Conservation (phyloP, 2,888 invertebrate genomes). For the Idaea dimidiata region DNA sequence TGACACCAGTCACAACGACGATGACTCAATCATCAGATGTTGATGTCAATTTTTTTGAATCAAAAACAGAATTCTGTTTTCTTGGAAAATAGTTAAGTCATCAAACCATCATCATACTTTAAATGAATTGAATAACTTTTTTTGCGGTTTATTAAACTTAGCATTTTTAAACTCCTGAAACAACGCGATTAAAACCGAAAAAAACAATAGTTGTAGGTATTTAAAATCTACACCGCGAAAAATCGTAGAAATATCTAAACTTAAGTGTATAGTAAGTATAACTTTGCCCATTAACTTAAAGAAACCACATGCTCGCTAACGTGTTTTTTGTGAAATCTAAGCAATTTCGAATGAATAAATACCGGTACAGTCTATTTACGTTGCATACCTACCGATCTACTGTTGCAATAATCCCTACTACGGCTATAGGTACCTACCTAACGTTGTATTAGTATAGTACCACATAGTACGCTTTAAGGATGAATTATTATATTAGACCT, state of each 20-base stretch:
- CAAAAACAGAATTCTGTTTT: not conserved
- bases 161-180: too few species aligned
- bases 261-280: not conserved
- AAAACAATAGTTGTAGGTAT: too few species aligned
- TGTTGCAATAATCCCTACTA: not conserved
- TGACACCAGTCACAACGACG: not conserved
- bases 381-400: not conserved
- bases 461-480: too few species aligned
- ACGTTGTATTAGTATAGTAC: not conserved
- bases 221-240: too few species aligned
- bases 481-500: too few species aligned
- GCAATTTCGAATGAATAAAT: not conserved
- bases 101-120: not conserved
- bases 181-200: too few species aligned
- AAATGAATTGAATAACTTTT: not conserved
- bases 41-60: not conserved
- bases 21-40: not conserved
- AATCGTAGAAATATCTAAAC: too few species aligned
- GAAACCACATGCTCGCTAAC: not conserved
- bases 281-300: not conserved
- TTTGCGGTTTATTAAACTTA: too few species aligned
- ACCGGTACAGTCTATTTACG: not conserved
- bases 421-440: not conserved
- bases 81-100: not conserved
- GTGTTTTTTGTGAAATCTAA: not conserved